A percentile compares a stretch with the other conserved stretches of the same genome.
Conservation (phyloP, 1,140 invertebrate species). For the Drosophila neocordata region DNA sequence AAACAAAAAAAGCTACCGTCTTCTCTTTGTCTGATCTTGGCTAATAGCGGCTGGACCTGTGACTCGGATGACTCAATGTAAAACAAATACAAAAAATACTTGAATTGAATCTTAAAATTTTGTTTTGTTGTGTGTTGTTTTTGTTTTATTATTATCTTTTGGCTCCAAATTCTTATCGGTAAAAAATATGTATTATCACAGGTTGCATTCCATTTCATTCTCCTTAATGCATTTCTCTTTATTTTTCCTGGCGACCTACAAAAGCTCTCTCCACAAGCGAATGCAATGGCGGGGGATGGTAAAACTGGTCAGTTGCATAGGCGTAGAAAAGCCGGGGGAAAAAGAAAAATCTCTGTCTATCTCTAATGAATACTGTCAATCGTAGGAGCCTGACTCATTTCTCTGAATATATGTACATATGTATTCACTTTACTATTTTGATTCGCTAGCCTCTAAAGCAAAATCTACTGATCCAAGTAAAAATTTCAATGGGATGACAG, state of each 20-base stretch:
- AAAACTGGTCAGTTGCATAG: not conserved
- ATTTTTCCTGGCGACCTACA: not conserved
- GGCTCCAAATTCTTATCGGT: not conserved
- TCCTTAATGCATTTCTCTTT: not conserved
- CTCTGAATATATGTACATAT: too few relatives aligned
- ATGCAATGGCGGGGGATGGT: not conserved
- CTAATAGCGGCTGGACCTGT: not conserved
- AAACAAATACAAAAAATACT: not conserved
- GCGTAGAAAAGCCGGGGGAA: not conserved
- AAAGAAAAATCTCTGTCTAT: too few relatives aligned
- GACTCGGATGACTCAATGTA: not conserved
- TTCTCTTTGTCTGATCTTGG: conserved; percentile 9
- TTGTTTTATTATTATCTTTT: not conserved
- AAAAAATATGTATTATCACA: not conserved
- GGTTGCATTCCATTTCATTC: not conserved
- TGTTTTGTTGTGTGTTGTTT: not conserved
- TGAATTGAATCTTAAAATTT: not conserved
- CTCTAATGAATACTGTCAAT: too few relatives aligned
- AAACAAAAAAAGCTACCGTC: not conserved
- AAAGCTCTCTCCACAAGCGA: not conserved
- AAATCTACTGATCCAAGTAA: too few relatives aligned
- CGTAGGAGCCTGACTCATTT: too few relatives aligned
- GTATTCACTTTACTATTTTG: too few relatives aligned
- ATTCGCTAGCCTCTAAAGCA: too few relatives aligned
- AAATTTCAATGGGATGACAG: too few relatives aligned